A percentile compares a stretch with the other conserved stretches of the same genome.
Evolutionary conservation across 2,797 vertebrate genomes (phyloP).

Genomic region (Apogon hyalosoma): DNA sequence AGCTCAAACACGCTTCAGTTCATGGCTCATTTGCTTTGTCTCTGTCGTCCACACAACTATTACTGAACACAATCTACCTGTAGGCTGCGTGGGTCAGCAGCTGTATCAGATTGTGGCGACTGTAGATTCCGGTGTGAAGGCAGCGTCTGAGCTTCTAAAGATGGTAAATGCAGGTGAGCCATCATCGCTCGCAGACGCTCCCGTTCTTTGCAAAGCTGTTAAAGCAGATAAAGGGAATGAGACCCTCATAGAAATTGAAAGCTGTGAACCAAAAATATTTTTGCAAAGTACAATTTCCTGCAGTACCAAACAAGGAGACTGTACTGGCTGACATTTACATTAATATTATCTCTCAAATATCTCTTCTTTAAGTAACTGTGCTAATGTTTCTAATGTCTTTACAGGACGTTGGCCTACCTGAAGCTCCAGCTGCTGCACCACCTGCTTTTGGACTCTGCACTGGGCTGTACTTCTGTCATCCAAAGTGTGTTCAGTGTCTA

Average conservation of each 20-base stretch:
- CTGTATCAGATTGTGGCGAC: constrained; percentile 3
- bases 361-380: background rate
- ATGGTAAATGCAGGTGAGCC: constrained; percentile 98
- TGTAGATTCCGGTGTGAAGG: constrained; percentile 87
- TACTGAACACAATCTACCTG: constrained; percentile 59
- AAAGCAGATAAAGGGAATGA: constrained; percentile 50
- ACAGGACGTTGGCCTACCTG: constrained; percentile 82
- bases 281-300: background rate
- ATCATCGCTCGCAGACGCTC: constrained; percentile 98
- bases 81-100: constrained; percentile 38
- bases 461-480: constrained; percentile 95
- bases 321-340: background rate
- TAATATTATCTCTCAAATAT: constrained; percentile 11
- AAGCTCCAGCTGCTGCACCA: constrained; percentile 94
- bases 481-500: constrained; percentile 91
- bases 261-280: constrained; percentile 32
- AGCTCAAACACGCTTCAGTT: constrained; percentile 79
- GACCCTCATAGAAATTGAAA: constrained; percentile 11
- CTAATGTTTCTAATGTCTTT: background rate
- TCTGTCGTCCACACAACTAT: constrained; percentile 19
- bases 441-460: constrained; percentile 96
- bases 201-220: constrained; percentile 97
- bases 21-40: constrained; percentile 82
- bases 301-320: constrained; percentile 16
- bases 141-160: constrained; percentile 91